These are phyloP conservation scores for Aethes cnicana DNA, from an alignment of 2,888 invertebrate species.

Conservation along the genomic window DNA sequence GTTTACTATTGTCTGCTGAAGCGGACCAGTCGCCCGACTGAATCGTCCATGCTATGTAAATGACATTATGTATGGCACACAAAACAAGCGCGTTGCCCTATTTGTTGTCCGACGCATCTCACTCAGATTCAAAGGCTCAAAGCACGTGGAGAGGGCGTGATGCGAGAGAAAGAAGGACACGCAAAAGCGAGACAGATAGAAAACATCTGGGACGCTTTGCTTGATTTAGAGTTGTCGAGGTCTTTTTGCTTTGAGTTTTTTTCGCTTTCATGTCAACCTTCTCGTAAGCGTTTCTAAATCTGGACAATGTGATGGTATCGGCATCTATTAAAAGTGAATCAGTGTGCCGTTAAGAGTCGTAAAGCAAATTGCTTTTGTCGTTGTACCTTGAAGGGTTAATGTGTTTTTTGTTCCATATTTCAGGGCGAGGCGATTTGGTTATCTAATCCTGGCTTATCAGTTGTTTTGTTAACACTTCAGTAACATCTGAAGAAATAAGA, in stretches of 20 bases:
- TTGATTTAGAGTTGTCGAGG: slow-evolving; percentile 25
- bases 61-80: slow-evolving; percentile 25
- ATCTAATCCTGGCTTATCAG: too few relatives aligned
- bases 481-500: too few relatives aligned
- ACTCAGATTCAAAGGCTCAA: too few relatives aligned
- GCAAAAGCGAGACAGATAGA: slow-evolving; percentile 48
- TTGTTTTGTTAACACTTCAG: too few relatives aligned
- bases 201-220: slow-evolving; percentile 51
- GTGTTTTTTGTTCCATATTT: slow-evolving; percentile 12
- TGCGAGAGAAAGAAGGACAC: slow-evolving; percentile 41
- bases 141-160: slow-evolving; percentile 50
- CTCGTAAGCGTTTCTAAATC: slow-evolving; percentile 9
- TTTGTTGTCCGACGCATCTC: slow-evolving; percentile 43
- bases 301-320: neutral
- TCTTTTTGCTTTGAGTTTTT: slow-evolving; percentile 20
- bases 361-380: slow-evolving; percentile 15
- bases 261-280: too few relatives aligned
- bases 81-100: slow-evolving; percentile 32
- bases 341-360: slow-evolving; percentile 11
- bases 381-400: slow-evolving; percentile 10
- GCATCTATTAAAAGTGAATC: slow-evolving; percentile 21
- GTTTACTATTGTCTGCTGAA: slow-evolving; percentile 13
- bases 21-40: neutral
- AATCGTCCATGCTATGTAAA: slow-evolving; percentile 16
- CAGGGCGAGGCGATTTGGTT: neutral